Evolutionary conservation across 2,888 invertebrate species (phyloP).

Genomic region (Morpho helenor): DNA sequence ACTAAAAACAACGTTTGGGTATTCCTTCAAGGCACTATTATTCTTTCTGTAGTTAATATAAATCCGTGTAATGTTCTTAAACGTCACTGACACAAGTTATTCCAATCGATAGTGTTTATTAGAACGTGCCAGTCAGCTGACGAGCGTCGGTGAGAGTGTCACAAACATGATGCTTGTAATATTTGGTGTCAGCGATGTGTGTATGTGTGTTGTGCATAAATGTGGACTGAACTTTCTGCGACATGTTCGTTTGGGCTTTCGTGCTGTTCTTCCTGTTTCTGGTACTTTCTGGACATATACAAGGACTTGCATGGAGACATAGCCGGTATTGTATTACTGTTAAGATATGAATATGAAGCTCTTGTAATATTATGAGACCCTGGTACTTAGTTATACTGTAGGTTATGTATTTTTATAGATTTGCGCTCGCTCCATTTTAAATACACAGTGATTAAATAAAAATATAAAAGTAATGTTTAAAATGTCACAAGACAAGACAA

Average conservation of each 20-base stretch:
- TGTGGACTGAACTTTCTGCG: conserved; percentile 7
- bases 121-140: conserved; percentile 15
- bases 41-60: too few relatives aligned
- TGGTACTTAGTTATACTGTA: too few relatives aligned
- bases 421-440: too few relatives aligned
- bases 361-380: too few relatives aligned
- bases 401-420: too few relatives aligned
- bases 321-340: conserved; percentile 6
- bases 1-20: too few relatives aligned
- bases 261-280: conserved; percentile 23
- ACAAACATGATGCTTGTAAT: conserved; percentile 23
- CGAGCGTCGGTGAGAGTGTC: conserved; percentile 20
- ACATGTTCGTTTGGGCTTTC: conserved; percentile 23
- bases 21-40: too few relatives aligned
- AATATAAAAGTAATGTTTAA: too few relatives aligned
- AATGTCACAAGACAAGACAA: too few relatives aligned
- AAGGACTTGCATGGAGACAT: conserved; percentile 27
- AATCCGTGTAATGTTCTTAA: conserved; percentile 4
- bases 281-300: conserved; percentile 20
- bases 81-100: conserved; percentile 6
- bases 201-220: conserved; percentile 11
- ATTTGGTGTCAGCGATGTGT: conserved; percentile 12
- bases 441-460: too few relatives aligned
- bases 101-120: conserved; percentile 13
- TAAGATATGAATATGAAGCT: too few relatives aligned